phyloP scores from a whole-genome alignment of 2,797 vertebrate species.

The Epinephelus coioides region DNA sequence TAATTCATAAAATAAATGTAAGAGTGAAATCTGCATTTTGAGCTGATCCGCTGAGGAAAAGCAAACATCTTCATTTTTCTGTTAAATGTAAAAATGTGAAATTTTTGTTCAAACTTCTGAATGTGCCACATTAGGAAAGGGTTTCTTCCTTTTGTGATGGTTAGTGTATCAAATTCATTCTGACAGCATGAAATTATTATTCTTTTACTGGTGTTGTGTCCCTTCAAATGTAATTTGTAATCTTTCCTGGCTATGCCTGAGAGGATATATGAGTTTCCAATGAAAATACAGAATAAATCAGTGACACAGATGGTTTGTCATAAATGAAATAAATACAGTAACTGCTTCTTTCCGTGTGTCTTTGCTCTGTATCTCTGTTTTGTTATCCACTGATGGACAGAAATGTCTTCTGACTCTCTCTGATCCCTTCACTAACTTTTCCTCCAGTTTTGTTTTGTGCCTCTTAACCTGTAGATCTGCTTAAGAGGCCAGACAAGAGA shows the following conservation, averaged over 20 bases:
- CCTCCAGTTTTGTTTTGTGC: slow-evolving; percentile 53
- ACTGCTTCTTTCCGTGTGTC: neutral
- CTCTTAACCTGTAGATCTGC: slow-evolving; percentile 74
- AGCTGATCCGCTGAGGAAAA: neutral
- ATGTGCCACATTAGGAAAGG: neutral
- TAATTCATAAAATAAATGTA: slow-evolving; percentile 1
- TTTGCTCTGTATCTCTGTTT: neutral
- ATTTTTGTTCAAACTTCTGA: neutral
- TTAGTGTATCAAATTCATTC: neutral
- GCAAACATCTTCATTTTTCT: neutral
- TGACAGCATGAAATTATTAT: slow-evolving; percentile 15
- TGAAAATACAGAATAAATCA: slow-evolving; percentile 4
- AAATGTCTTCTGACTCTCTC: neutral
- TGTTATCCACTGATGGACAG: neutral
- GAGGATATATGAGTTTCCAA: neutral
- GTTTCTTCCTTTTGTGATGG: neutral
- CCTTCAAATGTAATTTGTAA: neutral
- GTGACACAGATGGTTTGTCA: neutral
- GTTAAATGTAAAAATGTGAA: slow-evolving; percentile 3
- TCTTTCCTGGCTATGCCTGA: neutral
- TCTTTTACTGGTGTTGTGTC: slow-evolving; percentile 1
- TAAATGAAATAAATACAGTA: neutral
- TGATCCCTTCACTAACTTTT: slow-evolving; percentile 60
- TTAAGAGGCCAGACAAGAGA: slow-evolving; percentile 68
- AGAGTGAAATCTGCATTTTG: neutral